Evolutionary conservation across 2,113 vertebrate species (phyloP).

Genomic region (Podarcis muralis): DNA sequence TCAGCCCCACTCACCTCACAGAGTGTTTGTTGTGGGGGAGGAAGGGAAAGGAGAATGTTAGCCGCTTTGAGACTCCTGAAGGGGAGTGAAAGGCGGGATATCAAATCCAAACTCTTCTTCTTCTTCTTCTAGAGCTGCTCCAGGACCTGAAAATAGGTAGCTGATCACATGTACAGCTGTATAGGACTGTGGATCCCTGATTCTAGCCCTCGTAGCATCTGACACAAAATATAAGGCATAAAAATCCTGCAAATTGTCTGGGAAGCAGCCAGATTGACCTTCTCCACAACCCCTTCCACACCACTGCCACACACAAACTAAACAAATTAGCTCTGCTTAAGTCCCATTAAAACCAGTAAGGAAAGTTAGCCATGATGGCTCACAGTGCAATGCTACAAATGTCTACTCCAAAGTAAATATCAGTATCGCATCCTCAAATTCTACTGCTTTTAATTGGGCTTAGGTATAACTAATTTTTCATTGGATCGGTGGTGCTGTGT

Average conservation of each 20-base stretch:
- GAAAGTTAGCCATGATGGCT: neutral
- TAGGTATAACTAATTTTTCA: neutral
- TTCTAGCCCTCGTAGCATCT: neutral
- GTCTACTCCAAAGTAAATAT: neutral
- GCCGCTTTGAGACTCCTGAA: too few relatives aligned
- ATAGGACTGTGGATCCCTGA: neutral
- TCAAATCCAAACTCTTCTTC: too few relatives aligned
- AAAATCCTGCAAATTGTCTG: neutral
- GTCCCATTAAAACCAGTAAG: neutral
- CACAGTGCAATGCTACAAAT: neutral
- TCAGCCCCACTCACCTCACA: too few relatives aligned
- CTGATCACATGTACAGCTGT: neutral
- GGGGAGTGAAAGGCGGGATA: too few relatives aligned
- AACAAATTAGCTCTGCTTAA: neutral
- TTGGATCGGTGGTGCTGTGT: neutral
- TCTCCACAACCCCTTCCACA: neutral
- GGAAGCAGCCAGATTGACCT: neutral
- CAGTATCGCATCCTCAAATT: neutral
- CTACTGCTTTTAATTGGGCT: neutral
- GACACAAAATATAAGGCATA: neutral
- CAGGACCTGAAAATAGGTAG: neutral
- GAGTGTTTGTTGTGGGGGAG: too few relatives aligned
- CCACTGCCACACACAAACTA: neutral
- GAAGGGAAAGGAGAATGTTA: too few relatives aligned
- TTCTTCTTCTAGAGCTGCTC: too few relatives aligned